Percentiles rank a stretch among this genome's conserved stretches.
These are phyloP conservation scores for Trichonephila clavata DNA, from an alignment of 1,140 invertebrate genomes.

Conservation along the genomic window DNA sequence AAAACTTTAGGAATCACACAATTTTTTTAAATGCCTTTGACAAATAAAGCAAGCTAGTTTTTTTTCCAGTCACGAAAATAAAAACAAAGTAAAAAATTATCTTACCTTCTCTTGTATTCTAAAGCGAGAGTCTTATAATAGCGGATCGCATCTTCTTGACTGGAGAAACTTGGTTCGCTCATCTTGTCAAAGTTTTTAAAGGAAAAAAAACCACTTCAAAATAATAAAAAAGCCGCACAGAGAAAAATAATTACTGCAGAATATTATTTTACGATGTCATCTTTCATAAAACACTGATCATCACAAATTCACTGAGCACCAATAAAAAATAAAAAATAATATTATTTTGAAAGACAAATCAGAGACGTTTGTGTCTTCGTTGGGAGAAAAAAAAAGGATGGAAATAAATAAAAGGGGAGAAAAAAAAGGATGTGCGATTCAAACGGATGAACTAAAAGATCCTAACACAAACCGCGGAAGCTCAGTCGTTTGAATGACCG, in stretches of 20 bases:
- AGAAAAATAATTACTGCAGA: background rate
- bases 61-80: background rate
- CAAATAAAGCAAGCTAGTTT: too few relatives aligned
- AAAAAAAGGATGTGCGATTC: background rate
- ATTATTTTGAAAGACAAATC: too few relatives aligned
- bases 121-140: constrained; percentile 33
- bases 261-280: constrained; percentile 24
- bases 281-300: background rate
- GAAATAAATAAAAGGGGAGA: background rate
- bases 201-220: background rate
- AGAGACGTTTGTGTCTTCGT: too few relatives aligned
- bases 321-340: too few relatives aligned
- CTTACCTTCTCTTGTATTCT: constrained; percentile 60
- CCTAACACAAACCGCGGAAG: background rate
- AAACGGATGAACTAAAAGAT: background rate
- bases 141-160: constrained; percentile 10
- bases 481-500: constrained; percentile 18
- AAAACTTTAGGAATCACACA: too few relatives aligned
- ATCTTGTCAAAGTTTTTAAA: background rate
- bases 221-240: background rate
- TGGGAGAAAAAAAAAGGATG: background rate
- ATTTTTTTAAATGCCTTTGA: too few relatives aligned
- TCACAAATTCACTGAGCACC: background rate
- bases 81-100: background rate
- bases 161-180: constrained; percentile 27